Percentiles rank a stretch among this genome's conserved stretches.
phyloP scores from a whole-genome alignment of 2,113 vertebrate genomes.

The Ploceus nigricollis region DNA sequence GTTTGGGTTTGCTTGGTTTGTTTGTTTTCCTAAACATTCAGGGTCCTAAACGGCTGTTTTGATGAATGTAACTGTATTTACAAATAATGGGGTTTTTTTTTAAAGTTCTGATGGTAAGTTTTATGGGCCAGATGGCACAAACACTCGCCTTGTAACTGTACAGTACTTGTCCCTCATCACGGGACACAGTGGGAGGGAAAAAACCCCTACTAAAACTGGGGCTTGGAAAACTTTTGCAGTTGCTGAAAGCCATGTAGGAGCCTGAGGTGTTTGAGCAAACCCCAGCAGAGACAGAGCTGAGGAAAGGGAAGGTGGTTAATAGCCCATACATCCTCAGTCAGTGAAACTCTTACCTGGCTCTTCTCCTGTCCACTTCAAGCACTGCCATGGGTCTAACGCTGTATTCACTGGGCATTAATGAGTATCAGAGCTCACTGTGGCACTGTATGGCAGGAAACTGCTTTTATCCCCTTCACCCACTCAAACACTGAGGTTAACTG shows the following conservation, averaged over 20 bases:
- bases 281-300: not conserved
- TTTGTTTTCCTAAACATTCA: not conserved
- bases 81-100: not conserved
- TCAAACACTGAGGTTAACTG: not conserved
- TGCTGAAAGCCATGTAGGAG: not conserved
- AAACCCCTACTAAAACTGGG: not conserved
- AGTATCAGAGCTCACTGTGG: not conserved
- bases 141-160: not conserved
- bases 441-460: not conserved
- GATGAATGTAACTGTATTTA: not conserved
- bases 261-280: not conserved
- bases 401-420: accelerated
- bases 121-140: not conserved
- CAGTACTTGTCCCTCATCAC: not conserved
- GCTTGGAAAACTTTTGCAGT: not conserved
- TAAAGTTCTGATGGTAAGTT: not conserved
- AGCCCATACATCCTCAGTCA: not conserved
- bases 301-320: not conserved
- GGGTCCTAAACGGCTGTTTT: not conserved
- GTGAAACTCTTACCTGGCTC: not conserved
- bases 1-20: not conserved
- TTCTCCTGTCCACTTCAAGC: not conserved
- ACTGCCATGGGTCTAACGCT: accelerated
- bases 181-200: not conserved
- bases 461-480: not conserved